These are phyloP conservation scores for Ephialtes manifestator DNA, from an alignment of 2,888 invertebrate species.

Conservation along the genomic window DNA sequence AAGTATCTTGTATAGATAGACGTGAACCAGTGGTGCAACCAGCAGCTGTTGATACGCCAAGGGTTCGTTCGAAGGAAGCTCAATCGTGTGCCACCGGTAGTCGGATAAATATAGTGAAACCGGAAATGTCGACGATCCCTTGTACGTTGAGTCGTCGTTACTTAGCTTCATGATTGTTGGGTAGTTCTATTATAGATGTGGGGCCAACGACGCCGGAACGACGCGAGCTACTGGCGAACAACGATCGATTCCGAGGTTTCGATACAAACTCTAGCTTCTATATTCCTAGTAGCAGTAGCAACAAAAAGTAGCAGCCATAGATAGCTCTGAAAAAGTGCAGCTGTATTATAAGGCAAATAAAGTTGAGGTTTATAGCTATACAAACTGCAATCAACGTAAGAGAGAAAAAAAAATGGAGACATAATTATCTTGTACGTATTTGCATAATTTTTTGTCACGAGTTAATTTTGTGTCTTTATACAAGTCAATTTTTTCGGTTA, in stretches of 20 bases:
- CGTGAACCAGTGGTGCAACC: neutral
- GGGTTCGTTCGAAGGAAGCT: neutral
- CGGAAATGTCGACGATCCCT: slow-evolving; percentile 54
- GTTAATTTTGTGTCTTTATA: too few species aligned
- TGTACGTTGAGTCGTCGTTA: slow-evolving; percentile 14
- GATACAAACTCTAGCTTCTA: slow-evolving; percentile 3
- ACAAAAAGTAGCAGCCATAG: slow-evolving; percentile 13
- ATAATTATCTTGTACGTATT: neutral
- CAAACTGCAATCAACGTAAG: neutral
- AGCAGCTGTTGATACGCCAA: slow-evolving; percentile 7
- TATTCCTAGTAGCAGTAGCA: neutral
- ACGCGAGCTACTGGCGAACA: neutral
- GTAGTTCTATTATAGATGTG: slow-evolving; percentile 42
- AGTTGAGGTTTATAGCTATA: neutral
- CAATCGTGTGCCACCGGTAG: neutral
- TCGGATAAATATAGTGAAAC: slow-evolving; percentile 50
- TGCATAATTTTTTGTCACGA: too few species aligned
- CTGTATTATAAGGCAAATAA: neutral
- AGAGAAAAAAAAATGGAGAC: neutral
- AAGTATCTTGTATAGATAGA: slow-evolving; percentile 7
- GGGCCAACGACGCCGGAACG: slow-evolving; percentile 31
- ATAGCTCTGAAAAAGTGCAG: neutral
- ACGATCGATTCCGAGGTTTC: slow-evolving; percentile 49
- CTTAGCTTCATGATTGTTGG: slow-evolving; percentile 10
- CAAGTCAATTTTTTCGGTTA: too few species aligned